Evolutionary conservation across 2,113 vertebrate species (phyloP), one percentile per base, ranked within the genome.

Genomic region (Amphiprion ocellaris): DNA sequence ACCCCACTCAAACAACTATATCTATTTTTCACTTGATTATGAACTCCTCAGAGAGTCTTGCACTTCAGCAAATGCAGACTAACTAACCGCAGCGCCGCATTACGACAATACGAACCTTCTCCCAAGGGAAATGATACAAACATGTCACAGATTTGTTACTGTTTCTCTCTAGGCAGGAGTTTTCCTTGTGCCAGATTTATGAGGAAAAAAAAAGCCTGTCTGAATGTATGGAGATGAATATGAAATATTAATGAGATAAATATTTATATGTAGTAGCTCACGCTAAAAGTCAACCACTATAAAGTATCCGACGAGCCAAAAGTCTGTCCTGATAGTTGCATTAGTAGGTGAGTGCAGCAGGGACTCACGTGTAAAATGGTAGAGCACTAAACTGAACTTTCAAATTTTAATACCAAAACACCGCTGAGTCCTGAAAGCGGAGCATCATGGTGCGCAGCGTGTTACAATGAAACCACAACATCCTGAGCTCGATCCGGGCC

Each of bases 401-500:
- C 9, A 23, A 5, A 54, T 30, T 39, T 50, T 5, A 30, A 69
- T 54, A 56, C 14, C 5, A 24, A 69, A 55, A 53, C 17, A 2
- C 4, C 11, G 26, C 26, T 26, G 11, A 21, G 23, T 41, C 8
- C 10, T 19, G 41, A 41, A 16, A 30, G n/a, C 49, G 0, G 19
- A 58, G 28, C 10, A 87, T 28, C 12, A 0, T 1, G 0, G 0
- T 8, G 23, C 39, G 10, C 16, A 65, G 17, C 21, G 21, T 10
- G 30, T 26, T 61, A 60, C n/a, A 74, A 39, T 53, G 12, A 50
- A 83, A 84, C 84, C 87, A 85, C 90, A 82, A 81, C 78, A 86
- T 88, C 86, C 86, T 88, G 85, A 67, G 65, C 50, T 55, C 23
- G 15, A 61, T 55, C 50, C 0, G 3, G 14, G 49, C 5, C 7